phyloP scores from a whole-genome alignment of 1,140 invertebrate species.

The Cheumatopsyche charites region DNA sequence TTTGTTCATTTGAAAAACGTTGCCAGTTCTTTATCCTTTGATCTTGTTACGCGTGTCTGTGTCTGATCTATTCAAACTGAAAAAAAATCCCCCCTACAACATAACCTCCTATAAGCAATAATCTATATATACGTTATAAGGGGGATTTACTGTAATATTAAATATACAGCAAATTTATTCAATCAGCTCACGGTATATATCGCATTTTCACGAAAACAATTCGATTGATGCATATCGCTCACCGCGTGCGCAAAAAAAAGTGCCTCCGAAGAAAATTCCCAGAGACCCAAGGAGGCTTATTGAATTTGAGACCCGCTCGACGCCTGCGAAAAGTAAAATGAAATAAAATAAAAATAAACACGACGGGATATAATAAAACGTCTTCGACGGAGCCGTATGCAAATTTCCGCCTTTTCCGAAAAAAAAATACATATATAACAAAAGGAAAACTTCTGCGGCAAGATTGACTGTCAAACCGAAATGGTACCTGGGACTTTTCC shows the following conservation, averaged over 20 bases:
- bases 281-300: slow-evolving; percentile 1
- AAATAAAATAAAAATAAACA: not conserved
- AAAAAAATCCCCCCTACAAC: too few species aligned
- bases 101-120: too few species aligned
- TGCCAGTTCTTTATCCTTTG: too few species aligned
- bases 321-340: not conserved
- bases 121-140: too few species aligned
- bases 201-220: too few species aligned
- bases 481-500: not conserved
- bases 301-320: slow-evolving; percentile 20
- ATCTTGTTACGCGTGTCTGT: too few species aligned
- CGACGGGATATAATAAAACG: slow-evolving; percentile 2
- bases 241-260: not conserved
- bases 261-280: not conserved
- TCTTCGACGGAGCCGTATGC: slow-evolving; percentile 4
- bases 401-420: slow-evolving; percentile 12
- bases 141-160: not conserved
- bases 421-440: not conserved
- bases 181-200: not conserved
- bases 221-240: not conserved
- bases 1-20: too few species aligned
- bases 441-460: slow-evolving; percentile 6
- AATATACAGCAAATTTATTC: too few species aligned
- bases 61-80: too few species aligned
- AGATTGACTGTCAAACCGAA: slow-evolving; percentile 28